Evolutionary conservation across 2,113 vertebrate genomes (phyloP), one percentile per base, ranked within the genome.

Genomic region (Hepsetus odoe): DNA sequence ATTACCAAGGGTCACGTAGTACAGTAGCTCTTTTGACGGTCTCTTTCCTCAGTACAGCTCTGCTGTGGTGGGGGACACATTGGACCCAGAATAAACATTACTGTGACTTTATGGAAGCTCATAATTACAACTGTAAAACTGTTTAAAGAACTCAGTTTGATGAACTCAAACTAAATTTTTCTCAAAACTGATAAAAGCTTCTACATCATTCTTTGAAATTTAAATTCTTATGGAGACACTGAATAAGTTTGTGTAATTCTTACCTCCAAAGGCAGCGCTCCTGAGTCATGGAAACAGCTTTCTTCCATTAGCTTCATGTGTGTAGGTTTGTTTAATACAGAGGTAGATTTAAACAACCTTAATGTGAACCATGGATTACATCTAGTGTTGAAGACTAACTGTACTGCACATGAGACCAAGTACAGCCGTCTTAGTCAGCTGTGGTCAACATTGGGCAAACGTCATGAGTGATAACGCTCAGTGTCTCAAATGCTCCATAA

Each of bases 251-350:
- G 18, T 1, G 8, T 18, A 33, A 35, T 33, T 62, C 82, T 80
- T 77, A 74, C 82, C 74, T 74, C 55, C 38, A 0, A 33, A 38
- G 28, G 53, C 28, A 14, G 22, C 42, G 38, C 42, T 13, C 53
- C 12, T 22, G 64, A 55, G 16, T 24, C 55, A 67, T 33, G 35
- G 59, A 58, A 44, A 28, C 70, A 55, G n/a, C 33, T 62, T 62
- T 51, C 35, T 69, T 77, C 74, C 64, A 80, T 83, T 35, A 77
- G 69, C 40, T 5, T 73, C 61, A 72, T 62, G 13, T 71, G 72
- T 65, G 32, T 73, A 9, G 22, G 12, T 26, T 10, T 56, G 46
- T 32, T 68, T 33, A 44, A 68, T 58, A 22, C 26, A 24, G 55
- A 38, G 10, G 26, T 26, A 4, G 11, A 9, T 56, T 73, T 56